phyloP scores from a whole-genome alignment of 2,797 vertebrate genomes.

The Gila robusta region DNA sequence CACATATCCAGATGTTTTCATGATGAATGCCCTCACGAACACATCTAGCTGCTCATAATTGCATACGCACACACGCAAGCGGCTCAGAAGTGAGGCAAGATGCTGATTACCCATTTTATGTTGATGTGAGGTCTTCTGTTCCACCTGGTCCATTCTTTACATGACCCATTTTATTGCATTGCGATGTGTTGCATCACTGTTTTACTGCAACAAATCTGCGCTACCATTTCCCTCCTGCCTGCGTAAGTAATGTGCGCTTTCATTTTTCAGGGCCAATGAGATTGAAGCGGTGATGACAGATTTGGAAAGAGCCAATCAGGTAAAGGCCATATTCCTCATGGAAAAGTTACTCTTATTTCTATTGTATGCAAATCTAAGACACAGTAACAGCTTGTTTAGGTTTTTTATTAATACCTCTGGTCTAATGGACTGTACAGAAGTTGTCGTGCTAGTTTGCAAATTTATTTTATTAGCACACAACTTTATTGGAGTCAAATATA shows the following conservation, averaged over 20 bases:
- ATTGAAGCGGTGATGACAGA: conserved; percentile 89
- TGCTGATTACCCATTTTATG: conserved; percentile 50
- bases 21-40: conserved; percentile 37
- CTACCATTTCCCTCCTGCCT: conserved; percentile 30
- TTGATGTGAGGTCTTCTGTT: conserved; percentile 44
- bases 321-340: conserved; percentile 67
- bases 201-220: conserved; percentile 53
- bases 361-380: conserved; percentile 38
- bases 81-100: conserved; percentile 17
- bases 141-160: conserved; percentile 16
- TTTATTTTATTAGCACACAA: conserved; percentile 25
- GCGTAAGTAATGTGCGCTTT: conserved; percentile 21
- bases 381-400: conserved; percentile 37
- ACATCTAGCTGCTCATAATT: conserved; percentile 30
- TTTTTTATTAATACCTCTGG: conserved; percentile 26
- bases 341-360: conserved; percentile 19
- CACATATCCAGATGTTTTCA: conserved; percentile 33
- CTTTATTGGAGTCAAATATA: conserved; percentile 19
- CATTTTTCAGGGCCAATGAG: conserved; percentile 80
- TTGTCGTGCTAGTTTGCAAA: conserved; percentile 7
- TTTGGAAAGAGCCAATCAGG: conserved; percentile 90
- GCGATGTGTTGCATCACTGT: conserved; percentile 32
- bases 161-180: conserved; percentile 44
- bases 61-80: conserved; percentile 32
- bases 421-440: conserved; percentile 24